Evolutionary conservation across 1,140 invertebrate genomes (phyloP).

Genomic region (Neotoxoptera formosana): DNA sequence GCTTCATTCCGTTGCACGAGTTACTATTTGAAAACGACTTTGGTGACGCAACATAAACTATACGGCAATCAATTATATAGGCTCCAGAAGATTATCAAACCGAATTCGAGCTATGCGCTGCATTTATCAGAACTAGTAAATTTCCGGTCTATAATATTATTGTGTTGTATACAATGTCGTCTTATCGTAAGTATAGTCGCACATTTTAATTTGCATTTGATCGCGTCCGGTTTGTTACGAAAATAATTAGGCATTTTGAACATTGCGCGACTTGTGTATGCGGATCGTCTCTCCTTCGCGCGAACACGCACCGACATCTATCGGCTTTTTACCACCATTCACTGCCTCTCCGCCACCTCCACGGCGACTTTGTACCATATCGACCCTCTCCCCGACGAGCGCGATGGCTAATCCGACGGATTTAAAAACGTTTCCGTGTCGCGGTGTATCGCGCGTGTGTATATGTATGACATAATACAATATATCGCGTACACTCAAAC

Average conservation of each 20-base stretch:
- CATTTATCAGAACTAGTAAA: background rate
- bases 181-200: background rate
- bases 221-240: background rate
- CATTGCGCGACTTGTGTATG: background rate
- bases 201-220: background rate
- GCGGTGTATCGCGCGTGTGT: background rate
- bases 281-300: background rate
- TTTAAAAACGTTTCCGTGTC: slow-evolving; percentile 22
- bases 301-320: background rate
- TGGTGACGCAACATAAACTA: background rate
- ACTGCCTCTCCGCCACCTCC: background rate
- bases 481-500: background rate
- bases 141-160: background rate
- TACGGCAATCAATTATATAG: background rate
- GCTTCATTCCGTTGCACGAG: too few species aligned
- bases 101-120: background rate
- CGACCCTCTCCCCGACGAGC: too few species aligned
- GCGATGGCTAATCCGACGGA: background rate
- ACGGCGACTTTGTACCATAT: background rate
- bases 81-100: too few species aligned
- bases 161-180: background rate
- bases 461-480: background rate
- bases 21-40: background rate
- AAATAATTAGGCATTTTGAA: background rate
- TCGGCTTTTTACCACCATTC: background rate